Percentiles rank a stretch among this genome's conserved stretches.
These are phyloP conservation scores for Enteromius paludinosus DNA, from an alignment of 2,797 vertebrate species.

Conservation along the genomic window DNA sequence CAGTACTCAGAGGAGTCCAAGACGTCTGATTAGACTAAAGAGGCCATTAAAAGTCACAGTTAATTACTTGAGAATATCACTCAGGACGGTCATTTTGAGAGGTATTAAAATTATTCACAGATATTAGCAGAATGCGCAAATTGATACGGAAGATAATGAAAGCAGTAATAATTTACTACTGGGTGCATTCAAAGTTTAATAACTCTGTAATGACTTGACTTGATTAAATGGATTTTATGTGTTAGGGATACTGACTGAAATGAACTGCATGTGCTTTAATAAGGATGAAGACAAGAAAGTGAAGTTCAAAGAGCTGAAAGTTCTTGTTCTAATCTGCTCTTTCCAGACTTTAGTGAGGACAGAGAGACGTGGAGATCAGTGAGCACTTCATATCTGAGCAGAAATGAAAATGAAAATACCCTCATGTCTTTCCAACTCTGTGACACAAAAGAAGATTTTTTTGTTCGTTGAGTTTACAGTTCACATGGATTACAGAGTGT, in stretches of 20 bases:
- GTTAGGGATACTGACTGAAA: slow-evolving; percentile 49
- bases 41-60: slow-evolving; percentile 41
- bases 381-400: background rate
- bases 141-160: slow-evolving; percentile 62
- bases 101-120: slow-evolving; percentile 48
- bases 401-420: background rate
- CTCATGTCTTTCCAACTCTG: background rate
- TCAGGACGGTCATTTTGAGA: slow-evolving; percentile 45
- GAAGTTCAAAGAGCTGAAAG: slow-evolving; percentile 45
- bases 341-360: background rate
- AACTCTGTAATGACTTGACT: slow-evolving; percentile 50
- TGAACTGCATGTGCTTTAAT: slow-evolving; percentile 38
- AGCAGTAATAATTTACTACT: slow-evolving; percentile 59
- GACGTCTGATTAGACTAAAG: slow-evolving; percentile 47
- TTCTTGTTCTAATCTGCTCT: background rate
- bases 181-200: slow-evolving; percentile 57
- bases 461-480: background rate
- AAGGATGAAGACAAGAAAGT: slow-evolving; percentile 2
- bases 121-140: slow-evolving; percentile 61
- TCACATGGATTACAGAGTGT: background rate
- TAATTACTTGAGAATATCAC: slow-evolving; percentile 59
- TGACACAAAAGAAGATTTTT: background rate
- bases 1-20: background rate
- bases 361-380: background rate
- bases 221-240: slow-evolving; percentile 56